Base-by-base conservation (phyloP, 1,140 invertebrate species). In the Microplitis demolitor region DNA sequence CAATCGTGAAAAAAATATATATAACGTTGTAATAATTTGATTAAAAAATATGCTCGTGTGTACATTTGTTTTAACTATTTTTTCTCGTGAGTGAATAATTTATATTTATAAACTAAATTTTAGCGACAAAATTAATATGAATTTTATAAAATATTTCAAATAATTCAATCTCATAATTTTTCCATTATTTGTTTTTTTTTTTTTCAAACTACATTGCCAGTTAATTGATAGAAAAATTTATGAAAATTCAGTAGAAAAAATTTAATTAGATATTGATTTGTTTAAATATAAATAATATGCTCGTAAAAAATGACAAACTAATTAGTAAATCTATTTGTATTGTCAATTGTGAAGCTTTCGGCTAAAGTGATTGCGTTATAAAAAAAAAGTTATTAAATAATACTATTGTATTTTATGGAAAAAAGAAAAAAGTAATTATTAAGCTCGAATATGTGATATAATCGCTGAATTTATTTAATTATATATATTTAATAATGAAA, bases 261-360 rank as follows among this genome's bases (percentile, higher is more conserved):
- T 13, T 11, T 8, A n/a, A 56, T 6, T 6, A 16, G 5, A 24
- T 14, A 56, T 56, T 56, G 4, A 56, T 24, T 2, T 56, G 5
- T 56, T 14, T 13, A n/a, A 35, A 9, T 9, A 62, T 62, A 11
- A 16, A 62, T 62, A 62, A 31, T 62, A 61, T 24, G 54, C 54
- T 34, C 13, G 51, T 34, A 70, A 73, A 74, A 63, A 69, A 71
- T 35, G 63, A 54, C 34, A 45, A 24, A 63, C n/a, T 69, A 75
- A 45, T 11, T 45, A 45, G 39, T 45, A 9, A 45, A 45, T 45
- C 39, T 45, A 76, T 16, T 76, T 72, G 75, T 78, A 76, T 64
- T 16, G 77, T 78, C 77, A 79, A 79, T 78, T 79, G 39, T 45
- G 8, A 45, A 45, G 11, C 39, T 45, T 45, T 8, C 8, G 39